Evolutionary conservation across 2,797 vertebrate genomes (phyloP).

Genomic region (Anniella stebbinsi): DNA sequence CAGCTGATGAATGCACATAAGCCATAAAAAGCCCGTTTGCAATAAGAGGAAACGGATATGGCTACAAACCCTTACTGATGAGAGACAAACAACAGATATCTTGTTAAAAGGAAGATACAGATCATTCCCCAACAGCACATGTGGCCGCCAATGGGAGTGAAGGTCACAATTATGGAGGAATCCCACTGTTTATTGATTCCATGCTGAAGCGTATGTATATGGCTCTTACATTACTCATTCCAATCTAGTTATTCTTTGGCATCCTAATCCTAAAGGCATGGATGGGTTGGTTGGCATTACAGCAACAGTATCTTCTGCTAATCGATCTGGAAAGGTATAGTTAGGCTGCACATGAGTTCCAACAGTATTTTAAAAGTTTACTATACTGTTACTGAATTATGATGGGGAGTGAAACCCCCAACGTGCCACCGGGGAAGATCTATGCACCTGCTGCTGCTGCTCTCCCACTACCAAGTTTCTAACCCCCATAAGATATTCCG

Average conservation of each 20-base stretch:
- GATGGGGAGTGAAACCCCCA: not conserved
- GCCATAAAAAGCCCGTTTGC: constrained; percentile 7
- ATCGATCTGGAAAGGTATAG: not conserved
- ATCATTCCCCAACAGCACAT: not conserved
- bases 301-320: not conserved
- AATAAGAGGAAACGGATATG: not conserved
- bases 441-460: not conserved
- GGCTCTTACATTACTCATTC: not conserved
- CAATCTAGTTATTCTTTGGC: not conserved
- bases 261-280: constrained; percentile 3
- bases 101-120: constrained; percentile 44
- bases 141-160: constrained; percentile 9
- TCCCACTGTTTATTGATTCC: constrained; percentile 27
- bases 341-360: not conserved
- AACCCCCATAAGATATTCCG: not conserved
- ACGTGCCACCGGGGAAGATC: not conserved
- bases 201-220: constrained; percentile 3
- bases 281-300: not conserved
- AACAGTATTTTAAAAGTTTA: not conserved
- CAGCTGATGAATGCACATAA: constrained; percentile 39
- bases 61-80: not conserved
- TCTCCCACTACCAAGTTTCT: not conserved
- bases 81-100: constrained; percentile 42
- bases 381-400: not conserved
- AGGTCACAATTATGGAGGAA: constrained; percentile 30